A percentile compares a stretch with the other conserved stretches of the same genome.
phyloP scores from a whole-genome alignment of 92 coral and sea anemone species.

The Umimayanthus kanabou region DNA sequence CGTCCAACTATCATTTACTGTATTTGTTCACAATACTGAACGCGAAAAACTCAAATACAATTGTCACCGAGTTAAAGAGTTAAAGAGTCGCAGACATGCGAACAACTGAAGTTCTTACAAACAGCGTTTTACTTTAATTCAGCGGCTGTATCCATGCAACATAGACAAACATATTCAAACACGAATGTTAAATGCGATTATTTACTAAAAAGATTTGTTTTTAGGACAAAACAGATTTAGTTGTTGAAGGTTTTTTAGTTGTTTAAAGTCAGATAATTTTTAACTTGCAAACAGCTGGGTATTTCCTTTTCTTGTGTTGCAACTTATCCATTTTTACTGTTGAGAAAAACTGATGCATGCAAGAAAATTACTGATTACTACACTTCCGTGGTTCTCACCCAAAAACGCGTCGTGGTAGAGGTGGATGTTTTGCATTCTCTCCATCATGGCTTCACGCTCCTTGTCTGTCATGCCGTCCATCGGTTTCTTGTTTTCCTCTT shows the following conservation, averaged over 20 bases:
- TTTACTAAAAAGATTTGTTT: background rate
- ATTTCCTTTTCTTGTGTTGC: background rate
- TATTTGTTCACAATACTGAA: background rate
- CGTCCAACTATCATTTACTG: background rate
- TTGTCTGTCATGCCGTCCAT: conserved; percentile 32
- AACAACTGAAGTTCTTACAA: background rate
- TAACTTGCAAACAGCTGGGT: background rate
- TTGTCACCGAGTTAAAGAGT: background rate
- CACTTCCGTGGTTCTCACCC: conserved; percentile 53
- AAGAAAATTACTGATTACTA: too few species aligned
- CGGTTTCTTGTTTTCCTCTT: conserved; percentile 1
- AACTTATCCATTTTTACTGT: background rate
- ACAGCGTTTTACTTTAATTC: background rate
- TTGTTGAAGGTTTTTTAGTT: too few species aligned
- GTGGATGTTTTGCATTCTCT: conserved; percentile 45
- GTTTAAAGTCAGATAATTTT: background rate
- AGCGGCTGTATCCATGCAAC: too few species aligned
- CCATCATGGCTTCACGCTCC: conserved; percentile 38
- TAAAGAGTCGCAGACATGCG: background rate
- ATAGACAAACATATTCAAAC: too few species aligned
- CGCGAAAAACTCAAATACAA: background rate
- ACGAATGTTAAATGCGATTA: background rate
- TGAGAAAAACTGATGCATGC: background rate
- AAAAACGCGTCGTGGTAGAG: conserved; percentile 84
- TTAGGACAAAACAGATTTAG: background rate